Evolutionary conservation across 2,888 invertebrate species (phyloP), one percentile per base, ranked within the genome.

Genomic region (Epsilonema sp.): DNA sequence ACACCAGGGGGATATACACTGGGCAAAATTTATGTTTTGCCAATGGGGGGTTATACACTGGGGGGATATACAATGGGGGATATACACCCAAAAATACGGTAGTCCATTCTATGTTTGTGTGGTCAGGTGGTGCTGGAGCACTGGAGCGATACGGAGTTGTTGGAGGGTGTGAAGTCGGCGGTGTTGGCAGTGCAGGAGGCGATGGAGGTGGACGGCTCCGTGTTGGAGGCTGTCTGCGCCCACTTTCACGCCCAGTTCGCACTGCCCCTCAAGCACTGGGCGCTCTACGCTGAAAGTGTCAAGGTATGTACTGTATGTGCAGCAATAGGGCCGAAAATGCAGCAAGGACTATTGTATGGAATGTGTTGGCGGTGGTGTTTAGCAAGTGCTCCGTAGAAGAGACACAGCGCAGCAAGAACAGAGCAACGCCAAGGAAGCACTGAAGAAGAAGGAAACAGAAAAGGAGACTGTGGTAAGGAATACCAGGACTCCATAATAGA

Each of bases 351-450:
- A n/a, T n/a, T n/a, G n/a, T n/a, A n/a, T n/a, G n/a, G n/a, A n/a
- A n/a, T n/a, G n/a, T n/a, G n/a, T n/a, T n/a, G n/a, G n/a, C n/a
- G n/a, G 16, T 40, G 40, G 21, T 20, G 11, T 24, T 25, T 22
- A 42, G 42, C 24, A 24, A 42, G 42, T 42, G 42, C 42, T 42
- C 3, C 42, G 42, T 13, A n/a, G 42, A n/a, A 3, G 42, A 2
- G 42, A 42, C 42, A 8, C 19, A 22, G 42, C 26, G 11, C 42
- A 42, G 11, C 19, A 5, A n/a, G 42, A 42, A 26, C 42, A 16
- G 42, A n/a, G 8, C 13, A 22, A 19, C 24, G 42, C 25, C 25
- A 13, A 26, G 8, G 42, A 42, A 4, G 22, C 21, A 16, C 23
- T 40, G 3, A 3, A 22, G 3, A 20, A 22, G 21, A 40, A 40